phyloP scores from a whole-genome alignment of 2,113 vertebrate genomes.

The Microcebus griseorufus region DNA sequence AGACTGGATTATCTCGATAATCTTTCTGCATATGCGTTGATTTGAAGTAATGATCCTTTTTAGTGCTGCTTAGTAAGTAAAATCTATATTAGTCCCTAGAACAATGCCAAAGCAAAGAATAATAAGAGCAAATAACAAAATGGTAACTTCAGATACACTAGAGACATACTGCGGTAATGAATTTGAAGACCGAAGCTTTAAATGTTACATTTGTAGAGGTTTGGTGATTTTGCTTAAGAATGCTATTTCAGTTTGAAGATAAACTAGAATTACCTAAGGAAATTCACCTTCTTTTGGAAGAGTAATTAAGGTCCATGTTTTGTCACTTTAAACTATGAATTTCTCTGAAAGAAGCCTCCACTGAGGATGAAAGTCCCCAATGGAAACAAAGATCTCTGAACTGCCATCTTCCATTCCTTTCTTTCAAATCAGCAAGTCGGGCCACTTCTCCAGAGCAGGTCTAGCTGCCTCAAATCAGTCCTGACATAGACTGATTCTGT shows the following conservation, averaged over 20 bases:
- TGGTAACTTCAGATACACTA: not conserved
- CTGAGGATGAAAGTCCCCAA: slow-evolving; percentile 23
- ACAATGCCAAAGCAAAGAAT: not conserved
- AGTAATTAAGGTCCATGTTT: not conserved
- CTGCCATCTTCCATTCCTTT: slow-evolving; percentile 4
- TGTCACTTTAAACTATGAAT: not conserved
- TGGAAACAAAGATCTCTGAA: slow-evolving; percentile 40
- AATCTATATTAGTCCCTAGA: not conserved
- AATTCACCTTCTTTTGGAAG: not conserved
- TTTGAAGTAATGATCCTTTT: not conserved
- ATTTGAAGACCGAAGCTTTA: not conserved
- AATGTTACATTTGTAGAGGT: not conserved
- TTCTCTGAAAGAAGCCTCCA: not conserved
- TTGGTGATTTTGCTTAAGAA: not conserved
- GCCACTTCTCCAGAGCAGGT: not conserved
- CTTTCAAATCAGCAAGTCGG: slow-evolving; percentile 37
- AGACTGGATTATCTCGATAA: not conserved
- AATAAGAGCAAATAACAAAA: not conserved
- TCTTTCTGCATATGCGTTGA: not conserved
- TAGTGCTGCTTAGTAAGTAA: not conserved
- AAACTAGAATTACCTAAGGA: not conserved
- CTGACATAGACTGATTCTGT: slow-evolving; percentile 38
- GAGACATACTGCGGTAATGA: not conserved
- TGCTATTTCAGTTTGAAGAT: not conserved
- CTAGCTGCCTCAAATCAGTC: slow-evolving; percentile 19